phyloP scores from a whole-genome alignment of 2,888 invertebrate species.

The Chloroclystis v-ata region DNA sequence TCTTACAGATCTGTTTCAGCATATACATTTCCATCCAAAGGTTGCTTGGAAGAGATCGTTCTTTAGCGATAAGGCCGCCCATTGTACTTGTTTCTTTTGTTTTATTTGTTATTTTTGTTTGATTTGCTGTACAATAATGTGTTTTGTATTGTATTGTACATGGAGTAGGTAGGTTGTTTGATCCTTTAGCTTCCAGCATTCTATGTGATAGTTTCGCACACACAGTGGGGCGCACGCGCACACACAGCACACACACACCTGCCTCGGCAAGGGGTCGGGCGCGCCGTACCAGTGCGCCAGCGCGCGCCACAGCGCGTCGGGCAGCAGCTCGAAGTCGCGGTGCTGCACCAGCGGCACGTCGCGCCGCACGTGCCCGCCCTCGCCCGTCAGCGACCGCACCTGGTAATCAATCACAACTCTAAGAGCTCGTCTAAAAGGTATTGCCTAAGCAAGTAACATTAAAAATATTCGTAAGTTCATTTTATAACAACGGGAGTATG shows the following conservation, averaged over 20 bases:
- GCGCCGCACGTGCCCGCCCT: slow-evolving; percentile 89
- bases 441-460: too few relatives aligned
- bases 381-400: slow-evolving; percentile 88
- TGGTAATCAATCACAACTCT: slow-evolving; percentile 16
- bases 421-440: too few relatives aligned
- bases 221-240: neutral
- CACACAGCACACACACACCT: slow-evolving; percentile 63
- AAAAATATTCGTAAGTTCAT: too few relatives aligned
- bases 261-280: slow-evolving; percentile 86
- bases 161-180: too few relatives aligned
- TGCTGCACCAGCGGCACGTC: slow-evolving; percentile 86
- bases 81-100: too few relatives aligned
- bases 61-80: too few relatives aligned
- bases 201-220: neutral
- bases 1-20: too few relatives aligned
- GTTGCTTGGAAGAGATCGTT: too few relatives aligned
- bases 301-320: slow-evolving; percentile 92
- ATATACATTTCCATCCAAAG: too few relatives aligned
- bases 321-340: slow-evolving; percentile 91
- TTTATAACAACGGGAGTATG: too few relatives aligned
- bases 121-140: too few relatives aligned
- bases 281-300: slow-evolving; percentile 91
- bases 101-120: too few relatives aligned
- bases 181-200: neutral
- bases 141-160: neutral